Evolutionary conservation across 2,888 invertebrate species (phyloP).

Genomic region (Lamproptera curius): DNA sequence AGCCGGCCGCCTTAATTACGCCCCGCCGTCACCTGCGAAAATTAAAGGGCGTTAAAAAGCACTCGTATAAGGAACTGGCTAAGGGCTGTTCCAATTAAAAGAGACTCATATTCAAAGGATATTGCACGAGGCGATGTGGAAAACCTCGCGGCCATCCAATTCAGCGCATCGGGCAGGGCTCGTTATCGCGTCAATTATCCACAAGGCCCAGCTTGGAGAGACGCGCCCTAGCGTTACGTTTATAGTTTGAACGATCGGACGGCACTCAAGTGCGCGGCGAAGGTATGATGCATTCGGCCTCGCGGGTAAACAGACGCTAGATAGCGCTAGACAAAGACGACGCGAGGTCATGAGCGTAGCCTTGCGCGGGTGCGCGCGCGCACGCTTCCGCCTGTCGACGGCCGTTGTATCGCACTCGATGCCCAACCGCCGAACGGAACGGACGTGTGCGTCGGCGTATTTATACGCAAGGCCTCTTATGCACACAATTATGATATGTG

Average conservation of each 20-base stretch:
- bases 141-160: slow-evolving; percentile 18
- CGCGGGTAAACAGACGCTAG: slow-evolving; percentile 73
- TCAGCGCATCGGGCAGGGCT: slow-evolving; percentile 26
- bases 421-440: slow-evolving; percentile 41
- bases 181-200: slow-evolving; percentile 46
- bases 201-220: slow-evolving; percentile 47
- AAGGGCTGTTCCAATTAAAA: slow-evolving; percentile 1
- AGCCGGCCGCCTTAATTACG: slow-evolving; percentile 49
- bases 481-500: too few relatives aligned
- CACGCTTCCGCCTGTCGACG: slow-evolving; percentile 70
- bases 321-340: slow-evolving; percentile 77
- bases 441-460: slow-evolving; percentile 30
- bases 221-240: slow-evolving; percentile 44
- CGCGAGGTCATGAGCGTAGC: slow-evolving; percentile 77
- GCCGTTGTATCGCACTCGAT: slow-evolving; percentile 38
- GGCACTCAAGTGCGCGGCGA: slow-evolving; percentile 56
- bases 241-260: slow-evolving; percentile 55
- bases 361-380: slow-evolving; percentile 72
- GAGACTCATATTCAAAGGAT: not conserved
- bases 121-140: not conserved
- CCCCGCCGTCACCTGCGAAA: slow-evolving; percentile 62
- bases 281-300: slow-evolving; percentile 76
- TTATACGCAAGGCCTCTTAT: too few relatives aligned
- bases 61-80: slow-evolving; percentile 1
- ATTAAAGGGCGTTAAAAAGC: slow-evolving; percentile 23